Conservation (phyloP, 2,888 invertebrate species). For the Drosophila basisetae region DNA sequence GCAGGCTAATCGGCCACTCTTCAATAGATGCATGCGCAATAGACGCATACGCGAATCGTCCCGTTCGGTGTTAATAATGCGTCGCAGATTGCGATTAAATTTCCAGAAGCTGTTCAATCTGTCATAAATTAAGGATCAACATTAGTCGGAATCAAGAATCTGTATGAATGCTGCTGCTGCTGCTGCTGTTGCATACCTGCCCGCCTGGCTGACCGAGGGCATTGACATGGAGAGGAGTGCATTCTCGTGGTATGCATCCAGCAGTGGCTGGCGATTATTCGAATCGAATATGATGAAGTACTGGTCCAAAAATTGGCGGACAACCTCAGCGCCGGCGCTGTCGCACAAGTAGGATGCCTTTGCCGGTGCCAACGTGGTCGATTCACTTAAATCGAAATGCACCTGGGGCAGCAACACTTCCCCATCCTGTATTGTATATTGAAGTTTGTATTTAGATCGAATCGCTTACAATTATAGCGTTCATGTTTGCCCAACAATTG, state of each 20-base stretch:
- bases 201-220: slow-evolving; percentile 86
- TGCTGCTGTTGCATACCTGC: slow-evolving; percentile 84
- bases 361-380: slow-evolving; percentile 83
- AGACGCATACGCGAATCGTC: slow-evolving; percentile 70
- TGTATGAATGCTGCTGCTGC: not conserved
- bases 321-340: slow-evolving; percentile 74
- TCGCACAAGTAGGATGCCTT: slow-evolving; percentile 53
- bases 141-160: not conserved
- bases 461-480: not conserved
- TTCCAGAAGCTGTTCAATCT: slow-evolving; percentile 87
- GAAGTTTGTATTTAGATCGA: not conserved
- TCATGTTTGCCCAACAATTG: not conserved
- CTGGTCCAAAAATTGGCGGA: slow-evolving; percentile 93
- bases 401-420: slow-evolving; percentile 86
- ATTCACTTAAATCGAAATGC: slow-evolving; percentile 91
- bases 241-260: slow-evolving; percentile 95
- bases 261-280: slow-evolving; percentile 90
- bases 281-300: slow-evolving; percentile 94
- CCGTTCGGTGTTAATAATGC: slow-evolving; percentile 87
- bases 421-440: slow-evolving; percentile 86
- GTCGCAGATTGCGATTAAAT: slow-evolving; percentile 89
- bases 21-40: slow-evolving; percentile 88
- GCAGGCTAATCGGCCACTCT: slow-evolving; percentile 91
- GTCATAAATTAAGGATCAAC: not conserved
- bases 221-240: slow-evolving; percentile 91